A percentile compares a stretch with the other conserved stretches of the same genome.
Evolutionary conservation across 2,113 vertebrate species (phyloP).

Genomic region (Origma solitaria): DNA sequence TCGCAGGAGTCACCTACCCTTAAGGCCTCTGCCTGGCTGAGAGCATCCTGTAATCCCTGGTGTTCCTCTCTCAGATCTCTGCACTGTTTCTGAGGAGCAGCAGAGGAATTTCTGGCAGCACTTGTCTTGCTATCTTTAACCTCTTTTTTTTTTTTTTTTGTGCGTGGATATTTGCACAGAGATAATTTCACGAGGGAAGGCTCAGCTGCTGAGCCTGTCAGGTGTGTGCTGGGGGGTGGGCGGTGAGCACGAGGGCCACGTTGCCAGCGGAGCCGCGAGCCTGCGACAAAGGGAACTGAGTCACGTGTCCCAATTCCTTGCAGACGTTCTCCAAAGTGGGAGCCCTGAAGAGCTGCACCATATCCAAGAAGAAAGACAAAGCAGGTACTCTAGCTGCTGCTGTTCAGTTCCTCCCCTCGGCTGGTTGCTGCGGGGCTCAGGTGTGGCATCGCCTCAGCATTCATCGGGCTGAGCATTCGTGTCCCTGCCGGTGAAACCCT

Average conservation of each 20-base stretch:
- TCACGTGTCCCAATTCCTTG: constrained; percentile 41
- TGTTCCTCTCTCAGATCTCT: neutral
- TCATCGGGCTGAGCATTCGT: neutral
- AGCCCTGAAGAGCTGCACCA: constrained; percentile 80
- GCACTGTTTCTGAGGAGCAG: accelerated
- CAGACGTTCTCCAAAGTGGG: constrained; percentile 89
- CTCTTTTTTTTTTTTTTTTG: accelerated
- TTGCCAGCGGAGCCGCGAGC: neutral
- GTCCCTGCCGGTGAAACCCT: neutral
- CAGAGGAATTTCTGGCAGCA: accelerated
- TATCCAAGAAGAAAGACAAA: constrained; percentile 93
- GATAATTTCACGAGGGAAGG: neutral
- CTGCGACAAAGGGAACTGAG: constrained; percentile 20
- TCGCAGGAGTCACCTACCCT: too few species aligned
- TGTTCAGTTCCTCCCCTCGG: constrained; percentile 9
- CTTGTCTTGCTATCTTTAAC: accelerated
- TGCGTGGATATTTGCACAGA: neutral
- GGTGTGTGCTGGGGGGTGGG: neutral
- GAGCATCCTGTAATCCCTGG: neutral
- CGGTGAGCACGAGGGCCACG: neutral
- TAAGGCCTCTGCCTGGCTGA: neutral
- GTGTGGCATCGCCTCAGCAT: neutral
- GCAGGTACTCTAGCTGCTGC: constrained; percentile 72
- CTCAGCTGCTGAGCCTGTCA: neutral
- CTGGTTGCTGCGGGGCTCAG: neutral